Evolutionary conservation across 2,888 invertebrate genomes (phyloP).

Genomic region (Spodoptera exigua): DNA sequence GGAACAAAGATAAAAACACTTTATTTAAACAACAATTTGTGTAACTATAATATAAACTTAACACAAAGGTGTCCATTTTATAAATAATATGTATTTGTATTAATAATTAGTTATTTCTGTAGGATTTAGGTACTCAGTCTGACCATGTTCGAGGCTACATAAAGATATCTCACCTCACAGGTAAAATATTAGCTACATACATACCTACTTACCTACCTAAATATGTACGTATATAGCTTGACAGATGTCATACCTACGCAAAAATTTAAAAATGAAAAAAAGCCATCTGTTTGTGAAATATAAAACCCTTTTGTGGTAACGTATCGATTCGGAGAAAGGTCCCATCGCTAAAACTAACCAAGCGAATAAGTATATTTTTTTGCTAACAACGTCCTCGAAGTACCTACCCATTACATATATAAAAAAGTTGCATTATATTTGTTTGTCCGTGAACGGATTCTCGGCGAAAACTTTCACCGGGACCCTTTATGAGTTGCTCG

Average conservation of each 20-base stretch:
- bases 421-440: slow-evolving; percentile 76
- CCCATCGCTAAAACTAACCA: slow-evolving; percentile 67
- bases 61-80: too few relatives aligned
- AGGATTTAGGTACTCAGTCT: too few relatives aligned
- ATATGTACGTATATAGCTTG: slow-evolving; percentile 9
- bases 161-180: slow-evolving; percentile 4
- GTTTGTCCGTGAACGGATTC: slow-evolving; percentile 72
- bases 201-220: slow-evolving; percentile 8
- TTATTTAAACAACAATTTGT: too few relatives aligned
- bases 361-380: slow-evolving; percentile 71
- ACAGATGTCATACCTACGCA: slow-evolving; percentile 51
- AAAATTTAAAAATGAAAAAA: slow-evolving; percentile 56
- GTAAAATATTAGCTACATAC: slow-evolving; percentile 27
- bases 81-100: too few relatives aligned
- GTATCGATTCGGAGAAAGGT: slow-evolving; percentile 66
- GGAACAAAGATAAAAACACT: too few relatives aligned
- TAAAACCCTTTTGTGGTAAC: slow-evolving; percentile 84
- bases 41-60: too few relatives aligned
- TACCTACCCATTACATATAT: too few relatives aligned
- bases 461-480: slow-evolving; percentile 84
- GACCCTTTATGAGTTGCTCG: slow-evolving; percentile 63
- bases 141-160: not conserved
- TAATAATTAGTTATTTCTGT: too few relatives aligned
- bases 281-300: slow-evolving; percentile 82
- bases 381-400: slow-evolving; percentile 60